Percentiles rank a stretch among this genome's conserved stretches.
Conservation (phyloP, 2,113 vertebrate species). For the Budorcas taxicolor region DNA sequence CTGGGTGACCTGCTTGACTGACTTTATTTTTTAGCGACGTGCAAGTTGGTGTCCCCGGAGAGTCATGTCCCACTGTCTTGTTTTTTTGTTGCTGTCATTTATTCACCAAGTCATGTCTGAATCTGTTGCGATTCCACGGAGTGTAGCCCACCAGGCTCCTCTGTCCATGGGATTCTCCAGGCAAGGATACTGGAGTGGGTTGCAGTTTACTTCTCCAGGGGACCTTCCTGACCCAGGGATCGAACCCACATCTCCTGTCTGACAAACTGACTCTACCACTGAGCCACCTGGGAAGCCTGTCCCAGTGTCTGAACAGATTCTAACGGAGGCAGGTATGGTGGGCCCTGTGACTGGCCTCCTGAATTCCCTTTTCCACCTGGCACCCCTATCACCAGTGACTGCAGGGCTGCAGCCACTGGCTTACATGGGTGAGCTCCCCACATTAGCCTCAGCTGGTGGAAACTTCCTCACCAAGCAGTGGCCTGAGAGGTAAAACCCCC, state of each 20-base stretch:
- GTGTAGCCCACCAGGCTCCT: neutral
- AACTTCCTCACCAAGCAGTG: neutral
- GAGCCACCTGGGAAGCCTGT: neutral
- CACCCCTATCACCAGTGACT: neutral
- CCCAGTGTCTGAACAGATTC: neutral
- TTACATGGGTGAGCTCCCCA: neutral
- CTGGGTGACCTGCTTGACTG: neutral
- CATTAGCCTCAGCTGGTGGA: neutral
- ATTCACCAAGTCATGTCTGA: neutral
- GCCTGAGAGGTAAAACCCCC: neutral
- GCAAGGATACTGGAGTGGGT: neutral
- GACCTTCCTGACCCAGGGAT: neutral
- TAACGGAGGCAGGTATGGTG: neutral
- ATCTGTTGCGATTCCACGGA: neutral
- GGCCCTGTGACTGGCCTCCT: neutral
- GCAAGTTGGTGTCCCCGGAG: neutral
- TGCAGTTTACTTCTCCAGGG: neutral
- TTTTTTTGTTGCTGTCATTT: neutral
- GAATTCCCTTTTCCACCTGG: neutral
- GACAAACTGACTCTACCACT: neutral
- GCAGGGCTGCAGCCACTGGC: neutral
- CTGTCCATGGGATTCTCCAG: neutral
- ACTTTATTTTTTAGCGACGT: neutral
- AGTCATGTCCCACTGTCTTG: neutral
- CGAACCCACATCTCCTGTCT: accelerated